A percentile compares a stretch with the other conserved stretches of the same genome.
Evolutionary conservation across 2,797 vertebrate genomes (phyloP).

Genomic region (Sphenopsis melanotis): DNA sequence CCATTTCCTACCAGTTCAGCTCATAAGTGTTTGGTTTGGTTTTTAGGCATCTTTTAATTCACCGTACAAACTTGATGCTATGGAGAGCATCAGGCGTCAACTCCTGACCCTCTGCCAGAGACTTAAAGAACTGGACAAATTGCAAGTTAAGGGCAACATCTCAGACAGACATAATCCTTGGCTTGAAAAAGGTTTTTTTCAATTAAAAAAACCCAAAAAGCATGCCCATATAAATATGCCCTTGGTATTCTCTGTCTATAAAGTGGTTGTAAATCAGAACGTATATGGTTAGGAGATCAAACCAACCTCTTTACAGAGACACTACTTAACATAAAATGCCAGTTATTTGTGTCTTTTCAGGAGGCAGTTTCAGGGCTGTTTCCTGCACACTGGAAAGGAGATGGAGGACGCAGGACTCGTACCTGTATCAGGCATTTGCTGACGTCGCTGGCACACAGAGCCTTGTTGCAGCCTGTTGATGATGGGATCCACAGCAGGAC

Average conservation of each 20-base stretch:
- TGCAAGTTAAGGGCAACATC: neutral
- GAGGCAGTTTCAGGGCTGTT: neutral
- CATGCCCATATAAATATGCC: fast-evolving
- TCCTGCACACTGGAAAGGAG: neutral
- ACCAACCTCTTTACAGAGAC: neutral
- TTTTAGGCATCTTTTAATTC: neutral
- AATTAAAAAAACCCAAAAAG: neutral
- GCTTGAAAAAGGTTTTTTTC: neutral
- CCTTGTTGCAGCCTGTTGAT: conserved; percentile 90
- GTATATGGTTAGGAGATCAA: neutral
- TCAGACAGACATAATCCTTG: neutral
- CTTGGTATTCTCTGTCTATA: neutral
- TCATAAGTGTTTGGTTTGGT: neutral
- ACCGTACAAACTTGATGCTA: neutral
- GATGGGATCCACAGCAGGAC: conserved; percentile 79
- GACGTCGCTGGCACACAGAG: conserved; percentile 95
- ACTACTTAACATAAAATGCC: neutral
- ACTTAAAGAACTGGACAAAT: neutral
- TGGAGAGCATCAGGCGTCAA: neutral
- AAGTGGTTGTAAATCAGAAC: neutral
- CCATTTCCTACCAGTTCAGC: neutral
- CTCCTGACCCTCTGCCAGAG: neutral
- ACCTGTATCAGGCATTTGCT: conserved; percentile 99
- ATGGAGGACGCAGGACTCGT: neutral
- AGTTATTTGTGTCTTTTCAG: neutral